Evolutionary conservation across 2,888 invertebrate genomes (phyloP).

Genomic region (Cepaea hortensis): DNA sequence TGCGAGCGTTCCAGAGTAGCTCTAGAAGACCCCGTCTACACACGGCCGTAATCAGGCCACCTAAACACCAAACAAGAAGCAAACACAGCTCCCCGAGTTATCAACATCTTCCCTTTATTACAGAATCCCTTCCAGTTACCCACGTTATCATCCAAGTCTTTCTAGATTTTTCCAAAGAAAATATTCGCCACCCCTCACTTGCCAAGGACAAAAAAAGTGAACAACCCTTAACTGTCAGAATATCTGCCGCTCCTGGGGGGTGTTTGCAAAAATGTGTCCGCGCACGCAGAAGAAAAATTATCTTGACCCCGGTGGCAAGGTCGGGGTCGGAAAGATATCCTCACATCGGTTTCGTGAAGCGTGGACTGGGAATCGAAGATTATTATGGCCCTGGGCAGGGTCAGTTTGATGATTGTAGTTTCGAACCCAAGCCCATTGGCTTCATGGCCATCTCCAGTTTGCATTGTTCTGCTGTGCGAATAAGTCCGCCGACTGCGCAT

Average conservation of each 20-base stretch:
- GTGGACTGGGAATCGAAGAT: conserved; percentile 19
- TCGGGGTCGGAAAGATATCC: conserved; percentile 2
- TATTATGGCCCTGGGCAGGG: conserved; percentile 6
- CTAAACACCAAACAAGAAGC: too few relatives aligned
- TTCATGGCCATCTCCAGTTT: conserved; percentile 23
- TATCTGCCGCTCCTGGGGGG: background rate
- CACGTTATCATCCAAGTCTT: too few relatives aligned
- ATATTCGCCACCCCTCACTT: background rate
- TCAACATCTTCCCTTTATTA: too few relatives aligned
- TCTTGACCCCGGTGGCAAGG: background rate
- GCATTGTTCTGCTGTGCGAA: conserved; percentile 30
- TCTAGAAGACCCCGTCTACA: too few relatives aligned
- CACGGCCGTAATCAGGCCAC: too few relatives aligned
- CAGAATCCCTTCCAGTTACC: background rate
- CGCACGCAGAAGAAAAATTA: conserved; percentile 18
- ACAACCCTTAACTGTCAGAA: background rate
- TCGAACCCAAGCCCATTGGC: conserved; percentile 39
- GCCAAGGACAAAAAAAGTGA: background rate
- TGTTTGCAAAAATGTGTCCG: background rate
- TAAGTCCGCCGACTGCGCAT: conserved; percentile 41
- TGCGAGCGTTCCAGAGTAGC: too few relatives aligned
- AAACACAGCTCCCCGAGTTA: too few relatives aligned
- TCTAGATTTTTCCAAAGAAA: too few relatives aligned
- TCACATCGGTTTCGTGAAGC: background rate
- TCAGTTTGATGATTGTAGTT: background rate